Percentiles rank a stretch among this genome's conserved stretches.
Evolutionary conservation across 2,888 invertebrate genomes (phyloP).

Genomic region (Choreutis nemorana): DNA sequence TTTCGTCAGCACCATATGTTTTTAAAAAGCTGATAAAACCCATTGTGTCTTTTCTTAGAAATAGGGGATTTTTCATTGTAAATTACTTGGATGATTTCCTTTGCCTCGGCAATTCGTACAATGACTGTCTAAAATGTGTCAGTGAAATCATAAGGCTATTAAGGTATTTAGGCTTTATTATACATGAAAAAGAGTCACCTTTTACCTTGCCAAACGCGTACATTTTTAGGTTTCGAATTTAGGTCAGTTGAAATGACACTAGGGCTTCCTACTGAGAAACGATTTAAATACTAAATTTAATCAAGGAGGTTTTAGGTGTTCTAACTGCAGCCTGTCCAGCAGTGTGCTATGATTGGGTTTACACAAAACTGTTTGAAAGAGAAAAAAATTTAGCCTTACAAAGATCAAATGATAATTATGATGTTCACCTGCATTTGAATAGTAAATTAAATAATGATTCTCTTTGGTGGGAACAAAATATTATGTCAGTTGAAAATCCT

Average conservation of each 20-base stretch:
- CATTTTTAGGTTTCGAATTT: constrained; percentile 6
- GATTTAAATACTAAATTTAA: neutral
- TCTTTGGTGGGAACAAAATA: neutral
- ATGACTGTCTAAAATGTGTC: neutral
- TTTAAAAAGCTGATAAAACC: constrained; percentile 10
- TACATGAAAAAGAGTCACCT: constrained; percentile 6
- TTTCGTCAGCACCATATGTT: constrained; percentile 7
- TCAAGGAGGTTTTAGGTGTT: neutral
- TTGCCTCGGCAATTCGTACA: constrained; percentile 6
- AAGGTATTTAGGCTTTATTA: constrained; percentile 6
- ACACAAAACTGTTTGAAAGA: neutral
- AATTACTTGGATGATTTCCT: constrained; percentile 8
- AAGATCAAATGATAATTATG: neutral
- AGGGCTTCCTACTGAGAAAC: constrained; percentile 4
- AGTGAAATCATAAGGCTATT: constrained; percentile 1
- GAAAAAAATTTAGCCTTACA: neutral
- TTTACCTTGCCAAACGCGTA: constrained; percentile 4
- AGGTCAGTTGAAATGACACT: constrained; percentile 6
- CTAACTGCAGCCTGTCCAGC: neutral
- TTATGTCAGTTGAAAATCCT: neutral
- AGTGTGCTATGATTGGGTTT: neutral
- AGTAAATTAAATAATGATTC: neutral
- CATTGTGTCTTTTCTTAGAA: constrained; percentile 6
- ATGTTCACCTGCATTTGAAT: neutral
- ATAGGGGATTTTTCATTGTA: constrained; percentile 4